Evolutionary conservation across 2,888 invertebrate genomes (phyloP).

Genomic region (Gandaritis pyraliata): DNA sequence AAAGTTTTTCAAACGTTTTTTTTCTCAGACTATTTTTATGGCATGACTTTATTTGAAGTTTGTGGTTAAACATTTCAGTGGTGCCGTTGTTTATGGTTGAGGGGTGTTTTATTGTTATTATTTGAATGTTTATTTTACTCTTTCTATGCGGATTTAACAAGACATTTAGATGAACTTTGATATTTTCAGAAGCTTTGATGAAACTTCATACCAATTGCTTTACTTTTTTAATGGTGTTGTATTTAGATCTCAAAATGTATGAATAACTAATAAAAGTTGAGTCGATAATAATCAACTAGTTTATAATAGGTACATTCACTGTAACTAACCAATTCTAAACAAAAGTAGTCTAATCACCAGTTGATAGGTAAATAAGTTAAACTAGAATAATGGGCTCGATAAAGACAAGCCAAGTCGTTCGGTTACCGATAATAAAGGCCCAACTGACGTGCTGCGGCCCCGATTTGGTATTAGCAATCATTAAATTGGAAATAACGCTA

Average conservation of each 20-base stretch:
- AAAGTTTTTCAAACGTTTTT: conserved; percentile 73
- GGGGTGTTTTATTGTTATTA: conserved; percentile 72
- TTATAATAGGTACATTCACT: too few species aligned
- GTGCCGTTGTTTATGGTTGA: conserved; percentile 71
- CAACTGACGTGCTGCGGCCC: conserved; percentile 73
- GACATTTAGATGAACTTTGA: conserved; percentile 29
- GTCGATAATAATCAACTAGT: too few species aligned
- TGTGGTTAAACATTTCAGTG: conserved; percentile 81
- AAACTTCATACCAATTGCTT: neutral
- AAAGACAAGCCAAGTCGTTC: conserved; percentile 51
- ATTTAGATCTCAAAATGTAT: too few species aligned
- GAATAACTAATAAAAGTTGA: too few species aligned
- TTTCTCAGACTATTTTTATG: conserved; percentile 65
- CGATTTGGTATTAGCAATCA: conserved; percentile 82
- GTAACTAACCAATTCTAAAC: too few species aligned
- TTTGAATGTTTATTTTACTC: conserved; percentile 63
- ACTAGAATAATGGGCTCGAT: conserved; percentile 48
- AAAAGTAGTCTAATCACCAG: conserved; percentile 10
- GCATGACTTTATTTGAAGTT: conserved; percentile 76
- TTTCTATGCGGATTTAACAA: conserved; percentile 57
- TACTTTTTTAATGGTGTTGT: neutral
- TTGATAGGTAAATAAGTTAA: conserved; percentile 43
- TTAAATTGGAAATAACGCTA: conserved; percentile 84
- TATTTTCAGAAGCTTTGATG: conserved; percentile 2
- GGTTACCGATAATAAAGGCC: conserved; percentile 66